Percentiles rank a stretch among this genome's conserved stretches.
These are phyloP conservation scores for Julus scandinavius DNA, from an alignment of 2,888 invertebrate species.

Conservation along the genomic window DNA sequence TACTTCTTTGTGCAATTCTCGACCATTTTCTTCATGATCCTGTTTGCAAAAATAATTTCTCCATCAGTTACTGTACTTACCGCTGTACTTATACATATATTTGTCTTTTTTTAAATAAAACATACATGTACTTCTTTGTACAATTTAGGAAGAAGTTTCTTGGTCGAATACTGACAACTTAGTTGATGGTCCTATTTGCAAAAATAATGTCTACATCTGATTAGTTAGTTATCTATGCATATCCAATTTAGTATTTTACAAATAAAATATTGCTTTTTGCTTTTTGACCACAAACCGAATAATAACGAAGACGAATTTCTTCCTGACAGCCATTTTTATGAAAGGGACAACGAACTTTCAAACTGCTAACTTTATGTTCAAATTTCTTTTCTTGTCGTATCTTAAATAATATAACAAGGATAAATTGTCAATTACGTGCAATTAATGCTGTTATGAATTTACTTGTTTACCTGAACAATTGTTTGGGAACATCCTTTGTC, in stretches of 20 bases:
- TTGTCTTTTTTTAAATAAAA: not conserved
- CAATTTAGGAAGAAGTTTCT: not conserved
- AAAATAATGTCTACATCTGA: too few species aligned
- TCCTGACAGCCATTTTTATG: not conserved
- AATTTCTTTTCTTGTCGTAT: not conserved
- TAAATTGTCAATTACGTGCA: too few species aligned
- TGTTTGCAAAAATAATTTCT: too few species aligned
- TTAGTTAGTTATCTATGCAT: too few species aligned
- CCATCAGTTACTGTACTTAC: too few species aligned
- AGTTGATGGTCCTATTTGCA: not conserved
- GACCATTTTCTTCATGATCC: too few species aligned
- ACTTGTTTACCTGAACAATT: not conserved
- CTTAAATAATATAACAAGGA: not conserved
- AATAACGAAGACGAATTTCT: not conserved
- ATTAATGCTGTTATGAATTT: not conserved
- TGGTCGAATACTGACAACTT: not conserved
- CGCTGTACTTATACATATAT: too few species aligned
- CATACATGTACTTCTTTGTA: not conserved
- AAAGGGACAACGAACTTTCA: not conserved
- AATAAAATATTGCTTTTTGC: too few species aligned
- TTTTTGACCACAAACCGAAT: not conserved
- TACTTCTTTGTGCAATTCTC: not conserved
- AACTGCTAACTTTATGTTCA: not conserved
- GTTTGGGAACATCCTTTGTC: not conserved
- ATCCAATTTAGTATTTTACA: too few species aligned